Conservation (phyloP, 2,797 vertebrate genomes). For the Chloroceryle inda region DNA sequence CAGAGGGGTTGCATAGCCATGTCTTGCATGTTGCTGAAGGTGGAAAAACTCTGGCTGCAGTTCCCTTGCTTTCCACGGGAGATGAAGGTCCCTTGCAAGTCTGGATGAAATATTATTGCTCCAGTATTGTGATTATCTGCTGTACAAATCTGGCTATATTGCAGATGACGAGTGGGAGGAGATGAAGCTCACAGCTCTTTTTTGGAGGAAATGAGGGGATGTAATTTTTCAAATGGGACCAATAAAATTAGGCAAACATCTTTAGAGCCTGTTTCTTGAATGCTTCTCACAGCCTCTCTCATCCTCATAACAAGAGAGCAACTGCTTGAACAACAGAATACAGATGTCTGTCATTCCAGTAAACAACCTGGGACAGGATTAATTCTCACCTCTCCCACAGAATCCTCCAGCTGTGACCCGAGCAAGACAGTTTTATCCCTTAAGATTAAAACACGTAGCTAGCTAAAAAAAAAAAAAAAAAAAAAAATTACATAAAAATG, state of each 20-base stretch:
- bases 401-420: rapidly evolving
- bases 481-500: background rate
- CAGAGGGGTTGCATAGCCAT: background rate
- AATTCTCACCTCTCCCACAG: background rate
- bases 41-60: background rate
- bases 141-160: background rate
- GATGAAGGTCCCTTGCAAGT: background rate
- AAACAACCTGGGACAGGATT: background rate
- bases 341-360: background rate
- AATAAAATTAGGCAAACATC: constrained; percentile 47
- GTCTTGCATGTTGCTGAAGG: background rate
- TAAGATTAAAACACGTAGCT: background rate
- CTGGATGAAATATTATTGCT: constrained; percentile 40
- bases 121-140: constrained; percentile 16
- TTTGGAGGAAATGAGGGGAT: constrained; percentile 31
- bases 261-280: constrained; percentile 7
- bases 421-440: background rate
- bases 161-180: constrained; percentile 34
- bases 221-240: constrained; percentile 61
- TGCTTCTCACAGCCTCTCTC: constrained; percentile 7
- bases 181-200: constrained; percentile 2
- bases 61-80: constrained; percentile 1
- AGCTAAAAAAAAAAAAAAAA: background rate
- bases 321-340: constrained; percentile 7
- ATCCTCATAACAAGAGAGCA: constrained; percentile 18